Conservation (phyloP, 1,140 invertebrate species). For the Theocolax elegans region DNA sequence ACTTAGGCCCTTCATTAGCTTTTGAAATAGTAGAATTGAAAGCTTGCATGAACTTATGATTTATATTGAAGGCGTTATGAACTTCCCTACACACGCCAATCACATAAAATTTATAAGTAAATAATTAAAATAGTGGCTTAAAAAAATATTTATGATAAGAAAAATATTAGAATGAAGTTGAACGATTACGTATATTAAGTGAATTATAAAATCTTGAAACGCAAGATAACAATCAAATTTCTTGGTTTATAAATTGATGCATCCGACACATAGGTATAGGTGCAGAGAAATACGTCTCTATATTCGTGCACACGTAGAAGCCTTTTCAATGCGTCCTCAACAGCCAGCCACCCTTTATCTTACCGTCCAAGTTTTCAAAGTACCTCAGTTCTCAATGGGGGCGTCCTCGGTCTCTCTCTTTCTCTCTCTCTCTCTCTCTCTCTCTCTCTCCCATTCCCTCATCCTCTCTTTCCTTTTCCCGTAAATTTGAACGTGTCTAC, state of each 20-base stretch:
- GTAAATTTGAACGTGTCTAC: conserved; percentile 44
- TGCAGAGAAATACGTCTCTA: neutral
- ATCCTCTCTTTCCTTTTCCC: neutral
- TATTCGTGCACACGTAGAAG: conserved; percentile 40
- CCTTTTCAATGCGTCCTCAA: conserved; percentile 64
- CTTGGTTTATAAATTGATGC: neutral
- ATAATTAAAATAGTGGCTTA: too few relatives aligned
- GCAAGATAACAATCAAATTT: neutral
- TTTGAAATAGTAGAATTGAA: too few relatives aligned
- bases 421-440: neutral
- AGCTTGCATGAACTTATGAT: too few relatives aligned
- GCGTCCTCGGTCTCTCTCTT: conserved; percentile 42
- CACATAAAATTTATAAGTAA: too few relatives aligned
- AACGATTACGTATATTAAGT: too few relatives aligned
- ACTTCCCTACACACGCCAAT: too few relatives aligned
- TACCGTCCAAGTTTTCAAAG: conserved; percentile 67
- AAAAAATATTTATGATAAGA: too few relatives aligned
- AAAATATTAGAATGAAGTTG: too few relatives aligned
- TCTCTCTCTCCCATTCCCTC: too few relatives aligned
- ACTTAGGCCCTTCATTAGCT: too few relatives aligned
- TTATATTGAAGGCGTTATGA: too few relatives aligned
- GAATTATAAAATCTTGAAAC: too few relatives aligned
- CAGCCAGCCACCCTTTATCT: conserved; percentile 64
- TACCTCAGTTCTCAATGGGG: conserved; percentile 63
- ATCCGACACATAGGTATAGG: neutral